Percentiles rank a stretch among this genome's conserved stretches.
phyloP scores from a whole-genome alignment of 2,888 invertebrate species.

The Apodemia mormo region DNA sequence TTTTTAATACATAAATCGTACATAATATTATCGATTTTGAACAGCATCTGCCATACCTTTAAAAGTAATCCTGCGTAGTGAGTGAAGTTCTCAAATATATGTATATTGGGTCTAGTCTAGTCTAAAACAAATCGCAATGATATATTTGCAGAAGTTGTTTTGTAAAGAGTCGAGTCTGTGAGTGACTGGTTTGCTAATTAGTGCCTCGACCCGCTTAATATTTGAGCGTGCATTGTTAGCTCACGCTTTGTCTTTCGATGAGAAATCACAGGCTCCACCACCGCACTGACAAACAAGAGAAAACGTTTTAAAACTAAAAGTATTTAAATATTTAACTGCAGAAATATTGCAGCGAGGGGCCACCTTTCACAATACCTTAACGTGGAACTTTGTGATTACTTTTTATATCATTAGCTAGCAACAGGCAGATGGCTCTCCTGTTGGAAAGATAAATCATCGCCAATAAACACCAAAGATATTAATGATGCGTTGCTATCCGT shows the following conservation, averaged over 20 bases:
- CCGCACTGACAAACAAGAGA: conserved; percentile 17
- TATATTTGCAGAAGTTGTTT: conserved; percentile 17
- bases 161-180: conserved; percentile 27
- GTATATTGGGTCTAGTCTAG: not conserved
- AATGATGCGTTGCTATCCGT: no score
- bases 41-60: no score
- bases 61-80: no score
- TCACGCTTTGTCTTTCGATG: conserved; percentile 27
- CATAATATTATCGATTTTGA: no score
- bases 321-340: not conserved
- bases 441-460: no score
- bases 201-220: conserved; percentile 23
- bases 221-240: conserved; percentile 26
- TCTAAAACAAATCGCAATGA: not conserved
- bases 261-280: conserved; percentile 15
- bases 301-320: not conserved
- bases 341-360: not conserved
- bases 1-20: no score
- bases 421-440: no score
- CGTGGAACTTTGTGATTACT: no score
- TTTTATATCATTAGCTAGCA: no score
- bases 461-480: no score
- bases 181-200: conserved; percentile 34
- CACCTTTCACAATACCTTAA: no score
- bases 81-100: no score